A percentile compares a stretch with the other conserved stretches of the same genome.
Evolutionary conservation across 2,888 invertebrate genomes (phyloP).

Genomic region (Microplitis manilae): DNA sequence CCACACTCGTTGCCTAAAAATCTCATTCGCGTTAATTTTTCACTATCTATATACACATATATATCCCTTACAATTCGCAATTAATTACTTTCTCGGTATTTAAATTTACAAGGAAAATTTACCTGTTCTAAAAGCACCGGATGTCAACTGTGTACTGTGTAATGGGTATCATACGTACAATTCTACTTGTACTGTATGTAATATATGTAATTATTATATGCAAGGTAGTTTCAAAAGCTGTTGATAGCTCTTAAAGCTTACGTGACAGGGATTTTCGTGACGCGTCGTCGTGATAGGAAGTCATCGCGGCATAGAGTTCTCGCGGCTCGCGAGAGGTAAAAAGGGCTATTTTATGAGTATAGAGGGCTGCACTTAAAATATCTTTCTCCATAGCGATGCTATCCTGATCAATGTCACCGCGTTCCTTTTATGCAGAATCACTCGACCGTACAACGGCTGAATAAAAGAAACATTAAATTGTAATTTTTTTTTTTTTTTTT

Average conservation of each 20-base stretch:
- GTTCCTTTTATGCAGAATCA: constrained; percentile 67
- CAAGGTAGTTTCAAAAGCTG: background rate
- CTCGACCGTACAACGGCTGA: constrained; percentile 56
- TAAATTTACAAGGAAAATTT: background rate
- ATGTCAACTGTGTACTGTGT: too few species aligned
- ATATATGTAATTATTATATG: background rate
- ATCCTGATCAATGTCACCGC: constrained; percentile 69
- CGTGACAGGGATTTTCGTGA: constrained; percentile 9
- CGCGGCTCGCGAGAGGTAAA: background rate
- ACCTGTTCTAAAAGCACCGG: background rate
- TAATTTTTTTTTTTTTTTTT: background rate
- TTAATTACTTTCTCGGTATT: background rate
- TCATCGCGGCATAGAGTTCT: background rate
- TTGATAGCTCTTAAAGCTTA: background rate
- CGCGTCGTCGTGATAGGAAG: constrained; percentile 29
- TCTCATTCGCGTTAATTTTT: constrained; percentile 46
- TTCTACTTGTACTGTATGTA: too few species aligned
- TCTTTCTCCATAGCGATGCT: constrained; percentile 55
- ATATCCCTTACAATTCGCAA: background rate
- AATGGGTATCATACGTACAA: too few species aligned
- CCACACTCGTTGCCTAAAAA: constrained; percentile 63
- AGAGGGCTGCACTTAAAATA: background rate
- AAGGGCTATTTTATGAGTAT: background rate
- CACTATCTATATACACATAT: constrained; percentile 51
- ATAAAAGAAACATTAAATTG: constrained; percentile 3